Evolutionary conservation across 2,888 invertebrate genomes (phyloP), one percentile per base, ranked within the genome.

Genomic region (Orthosia gothica): DNA sequence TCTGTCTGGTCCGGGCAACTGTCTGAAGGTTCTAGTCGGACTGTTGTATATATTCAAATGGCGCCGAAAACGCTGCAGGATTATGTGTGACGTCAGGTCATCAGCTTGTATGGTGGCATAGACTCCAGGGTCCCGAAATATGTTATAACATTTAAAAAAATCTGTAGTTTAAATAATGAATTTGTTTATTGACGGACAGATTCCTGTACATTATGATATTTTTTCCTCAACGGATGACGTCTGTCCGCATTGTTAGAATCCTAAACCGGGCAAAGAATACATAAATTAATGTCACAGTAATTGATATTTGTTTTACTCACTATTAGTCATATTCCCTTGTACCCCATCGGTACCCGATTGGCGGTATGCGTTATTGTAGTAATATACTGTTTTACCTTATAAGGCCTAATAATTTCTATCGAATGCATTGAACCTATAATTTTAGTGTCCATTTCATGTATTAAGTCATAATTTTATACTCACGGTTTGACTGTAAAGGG

Each of bases 201-300:
- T 54, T 72, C 54, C 57, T 23, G 18, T 20, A 26, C 18, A 18
- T 26, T 61, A 54, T 80, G 80, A 74, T 20, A 49, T 55, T 15
- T 58, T 69, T 47, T 16, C 20, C 16, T 70, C 16, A 5, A 50
- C 49, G 11, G 11, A 4, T 68, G 50, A 77, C 70, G 9, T 59
- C 5, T 20, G 61, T 26, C 7, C 11, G 26, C 13, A 57, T 40
- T 3, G 47, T 26, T 49, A 18, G 2, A 47, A 59, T 20, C 9
- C 2, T 0, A 7, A 26, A 55, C 13, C 3, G 7, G 59, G 20
- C 26, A 40, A 61, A 73, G n/a, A 54, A 12, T 15, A 40, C 13
- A 40, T 55, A 18, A 49, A 50, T 12, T 5, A 55, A 16, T 40
- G 15, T 16, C 15, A 20, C 23, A 5, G 15, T 20, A n/a, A 12